Evolutionary conservation across 1,140 invertebrate species (phyloP).

Genomic region (Temnothorax curvispinosus): DNA sequence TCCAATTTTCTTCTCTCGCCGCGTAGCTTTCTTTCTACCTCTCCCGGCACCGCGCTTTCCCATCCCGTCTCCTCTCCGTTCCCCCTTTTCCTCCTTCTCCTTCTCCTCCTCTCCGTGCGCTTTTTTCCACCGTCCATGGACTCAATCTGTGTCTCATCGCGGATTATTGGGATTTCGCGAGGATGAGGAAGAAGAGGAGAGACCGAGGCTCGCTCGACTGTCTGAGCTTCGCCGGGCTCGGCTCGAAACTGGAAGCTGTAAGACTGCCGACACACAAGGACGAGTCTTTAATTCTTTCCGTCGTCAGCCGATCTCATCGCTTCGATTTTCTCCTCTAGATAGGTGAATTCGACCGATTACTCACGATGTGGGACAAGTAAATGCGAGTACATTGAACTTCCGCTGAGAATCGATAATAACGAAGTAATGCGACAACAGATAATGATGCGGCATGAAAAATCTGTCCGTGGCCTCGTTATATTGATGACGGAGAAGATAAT

Average conservation of each 20-base stretch:
- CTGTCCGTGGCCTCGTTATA: neutral
- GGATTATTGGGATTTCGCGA: constrained; percentile 84
- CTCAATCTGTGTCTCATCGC: constrained; percentile 85
- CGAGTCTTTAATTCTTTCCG: constrained; percentile 69
- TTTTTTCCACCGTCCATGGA: constrained; percentile 77
- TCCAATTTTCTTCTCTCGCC: constrained; percentile 82
- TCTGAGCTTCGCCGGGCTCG: constrained; percentile 74
- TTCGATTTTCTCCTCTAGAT: constrained; percentile 41
- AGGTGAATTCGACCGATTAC: constrained; percentile 69
- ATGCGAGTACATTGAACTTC: constrained; percentile 28
- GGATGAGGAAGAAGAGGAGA: constrained; percentile 53
- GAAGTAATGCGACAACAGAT: neutral
- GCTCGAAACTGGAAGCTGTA: constrained; percentile 53
- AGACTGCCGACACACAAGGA: constrained; percentile 62
- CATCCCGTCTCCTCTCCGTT: neutral
- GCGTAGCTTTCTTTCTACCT: constrained; percentile 52
- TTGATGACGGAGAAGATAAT: neutral
- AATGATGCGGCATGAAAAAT: constrained; percentile 16
- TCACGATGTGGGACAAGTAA: constrained; percentile 25
- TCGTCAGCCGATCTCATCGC: constrained; percentile 55
- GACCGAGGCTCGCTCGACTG: constrained; percentile 53
- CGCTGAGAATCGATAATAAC: constrained; percentile 4
- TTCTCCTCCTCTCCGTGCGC: constrained; percentile 57
- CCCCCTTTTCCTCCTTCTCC: constrained; percentile 36
- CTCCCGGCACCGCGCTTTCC: constrained; percentile 12